Percentiles rank a stretch among this genome's conserved stretches.
phyloP scores from a whole-genome alignment of 2,888 invertebrate genomes.

The Empis livida region DNA sequence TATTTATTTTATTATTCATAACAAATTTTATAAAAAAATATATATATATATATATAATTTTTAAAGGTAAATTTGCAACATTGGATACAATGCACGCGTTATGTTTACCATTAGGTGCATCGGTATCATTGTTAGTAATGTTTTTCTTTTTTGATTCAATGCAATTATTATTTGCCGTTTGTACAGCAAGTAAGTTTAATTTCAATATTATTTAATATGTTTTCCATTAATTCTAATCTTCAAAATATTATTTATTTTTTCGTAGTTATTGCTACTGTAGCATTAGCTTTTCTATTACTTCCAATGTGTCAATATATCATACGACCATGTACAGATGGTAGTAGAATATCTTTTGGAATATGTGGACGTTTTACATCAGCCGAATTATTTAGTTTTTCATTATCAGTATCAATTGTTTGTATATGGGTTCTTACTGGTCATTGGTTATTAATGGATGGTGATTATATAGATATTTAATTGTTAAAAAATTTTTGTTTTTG shows the following conservation, averaged over 20 bases:
- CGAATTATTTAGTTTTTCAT: constrained; percentile 82
- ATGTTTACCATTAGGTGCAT: constrained; percentile 90
- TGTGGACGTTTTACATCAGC: constrained; percentile 92
- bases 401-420: constrained; percentile 87
- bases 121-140: constrained; percentile 91
- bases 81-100: constrained; percentile 95
- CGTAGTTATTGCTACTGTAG: constrained; percentile 89
- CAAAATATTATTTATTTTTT: constrained; percentile 15
- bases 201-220: background rate
- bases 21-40: background rate
- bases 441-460: constrained; percentile 95
- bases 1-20: background rate
- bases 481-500: constrained; percentile 1
- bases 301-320: constrained; percentile 96
- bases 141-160: constrained; percentile 99
- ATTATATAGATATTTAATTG: constrained; percentile 10
- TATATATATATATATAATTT: constrained; percentile 1
- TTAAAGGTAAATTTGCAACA: constrained; percentile 66
- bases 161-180: constrained; percentile 91
- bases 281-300: constrained; percentile 86
- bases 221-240: background rate
- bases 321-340: constrained; percentile 69
- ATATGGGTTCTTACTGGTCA: constrained; percentile 97
- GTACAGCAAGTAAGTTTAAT: constrained; percentile 79
- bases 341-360: constrained; percentile 75